Percentiles rank a stretch among this genome's conserved stretches.
Conservation (phyloP, 2,888 invertebrate species). For the Amblyjoppa proteus region DNA sequence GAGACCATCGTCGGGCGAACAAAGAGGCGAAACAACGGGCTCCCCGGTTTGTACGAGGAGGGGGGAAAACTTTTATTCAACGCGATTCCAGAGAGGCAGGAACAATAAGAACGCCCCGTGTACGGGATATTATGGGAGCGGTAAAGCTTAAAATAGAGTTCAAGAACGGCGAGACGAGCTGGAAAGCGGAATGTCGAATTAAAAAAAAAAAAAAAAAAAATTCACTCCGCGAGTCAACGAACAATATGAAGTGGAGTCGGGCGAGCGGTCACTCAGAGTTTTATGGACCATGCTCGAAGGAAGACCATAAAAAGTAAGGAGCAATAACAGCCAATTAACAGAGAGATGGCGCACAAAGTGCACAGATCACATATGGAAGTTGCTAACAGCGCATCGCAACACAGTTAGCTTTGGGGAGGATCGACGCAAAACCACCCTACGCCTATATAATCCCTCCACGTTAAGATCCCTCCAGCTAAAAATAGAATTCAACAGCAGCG, state of each 20-base stretch:
- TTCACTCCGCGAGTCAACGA: conserved; percentile 9
- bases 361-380: too few species aligned
- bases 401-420: too few species aligned
- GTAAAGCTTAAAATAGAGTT: conserved; percentile 41
- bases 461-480: neutral
- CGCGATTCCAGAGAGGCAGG: conserved; percentile 33
- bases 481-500: conserved; percentile 36
- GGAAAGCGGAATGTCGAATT: too few species aligned
- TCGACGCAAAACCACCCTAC: too few species aligned
- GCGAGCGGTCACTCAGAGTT: neutral
- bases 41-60: conserved; percentile 10
- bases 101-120: conserved; percentile 43
- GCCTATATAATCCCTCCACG: too few species aligned
- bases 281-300: too few species aligned
- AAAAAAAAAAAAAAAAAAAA: neutral
- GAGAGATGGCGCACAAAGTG: too few species aligned
- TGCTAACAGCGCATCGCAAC: too few species aligned
- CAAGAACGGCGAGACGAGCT: conserved; percentile 11
- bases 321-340: too few species aligned
- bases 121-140: conserved; percentile 16
- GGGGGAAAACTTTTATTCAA: conserved; percentile 33
- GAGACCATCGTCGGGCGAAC: conserved; percentile 6
- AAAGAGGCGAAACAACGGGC: conserved; percentile 20
- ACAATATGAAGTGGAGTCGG: neutral
- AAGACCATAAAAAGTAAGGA: too few species aligned